Evolutionary conservation across 2,113 vertebrate species (phyloP).

Genomic region (Crocuta crocuta): DNA sequence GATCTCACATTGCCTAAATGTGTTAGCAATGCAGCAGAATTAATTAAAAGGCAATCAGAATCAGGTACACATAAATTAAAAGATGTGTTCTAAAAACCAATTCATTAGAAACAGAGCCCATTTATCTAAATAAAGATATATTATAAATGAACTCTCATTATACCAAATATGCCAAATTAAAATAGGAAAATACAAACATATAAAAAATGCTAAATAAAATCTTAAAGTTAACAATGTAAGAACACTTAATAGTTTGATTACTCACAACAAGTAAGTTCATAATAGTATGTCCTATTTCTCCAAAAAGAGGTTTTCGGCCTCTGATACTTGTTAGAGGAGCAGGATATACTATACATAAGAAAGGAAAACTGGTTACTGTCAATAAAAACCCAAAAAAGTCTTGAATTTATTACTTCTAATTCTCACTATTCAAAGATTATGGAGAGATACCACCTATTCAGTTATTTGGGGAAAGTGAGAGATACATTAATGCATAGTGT

Average conservation of each 20-base stretch:
- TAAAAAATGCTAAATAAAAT: conserved; percentile 41
- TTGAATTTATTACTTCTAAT: conserved; percentile 6
- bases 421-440: conserved; percentile 26
- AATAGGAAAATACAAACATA: background rate
- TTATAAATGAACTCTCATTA: conserved; percentile 39
- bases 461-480: background rate
- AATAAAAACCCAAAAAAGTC: background rate
- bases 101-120: conserved; percentile 1
- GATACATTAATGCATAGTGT: background rate
- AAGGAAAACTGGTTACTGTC: conserved; percentile 47
- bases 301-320: conserved; percentile 92
- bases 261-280: conserved; percentile 97
- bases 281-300: conserved; percentile 95
- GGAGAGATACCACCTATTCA: background rate
- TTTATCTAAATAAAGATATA: conserved; percentile 28
- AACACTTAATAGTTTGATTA: conserved; percentile 76
- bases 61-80: background rate
- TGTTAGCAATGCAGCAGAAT: conserved; percentile 16
- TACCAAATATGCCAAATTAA: conserved; percentile 2
- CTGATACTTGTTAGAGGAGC: conserved; percentile 90
- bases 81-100: conserved; percentile 30
- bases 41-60: conserved; percentile 2
- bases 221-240: conserved; percentile 12
- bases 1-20: background rate
- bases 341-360: conserved; percentile 90